Conservation (phyloP, 2,797 vertebrate species). For the Manis crassicaudata region DNA sequence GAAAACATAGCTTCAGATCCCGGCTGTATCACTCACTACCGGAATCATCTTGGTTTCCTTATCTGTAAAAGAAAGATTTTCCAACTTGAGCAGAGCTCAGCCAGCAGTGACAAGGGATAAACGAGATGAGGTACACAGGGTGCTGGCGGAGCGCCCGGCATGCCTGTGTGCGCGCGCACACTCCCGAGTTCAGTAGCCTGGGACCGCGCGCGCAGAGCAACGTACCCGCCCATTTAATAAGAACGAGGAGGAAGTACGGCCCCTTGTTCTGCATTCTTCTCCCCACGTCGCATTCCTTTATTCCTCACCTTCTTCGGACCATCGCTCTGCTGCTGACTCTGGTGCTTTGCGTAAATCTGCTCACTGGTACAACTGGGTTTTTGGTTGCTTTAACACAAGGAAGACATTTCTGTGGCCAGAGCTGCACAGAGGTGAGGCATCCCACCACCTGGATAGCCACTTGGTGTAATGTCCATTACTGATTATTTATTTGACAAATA, state of each 20-base stretch:
- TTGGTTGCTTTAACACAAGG: not conserved
- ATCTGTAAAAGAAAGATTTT: not conserved
- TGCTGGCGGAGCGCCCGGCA: not conserved
- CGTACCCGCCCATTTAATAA: not conserved
- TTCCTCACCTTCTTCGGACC: not conserved
- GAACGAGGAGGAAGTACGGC: not conserved
- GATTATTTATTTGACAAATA: slow-evolving; percentile 45
- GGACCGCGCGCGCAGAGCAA: not conserved
- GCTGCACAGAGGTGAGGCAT: not conserved
- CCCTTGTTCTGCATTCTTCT: not conserved
- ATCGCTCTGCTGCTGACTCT: not conserved
- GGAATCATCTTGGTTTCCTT: not conserved
- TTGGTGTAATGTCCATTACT: not conserved
- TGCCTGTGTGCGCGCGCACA: rapidly evolving
- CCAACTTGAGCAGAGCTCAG: not conserved
- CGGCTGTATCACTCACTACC: not conserved
- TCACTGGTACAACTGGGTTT: not conserved
- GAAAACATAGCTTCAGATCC: not conserved
- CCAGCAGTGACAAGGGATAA: not conserved
- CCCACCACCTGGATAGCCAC: not conserved
- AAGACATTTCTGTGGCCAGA: not conserved
- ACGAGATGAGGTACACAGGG: not conserved
- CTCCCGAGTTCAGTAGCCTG: not conserved
- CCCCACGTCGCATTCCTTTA: not conserved
- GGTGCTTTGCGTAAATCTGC: not conserved